Percentiles rank a stretch among this genome's conserved stretches.
Evolutionary conservation across 2,797 vertebrate genomes (phyloP).

Genomic region (Pseudochaenichthys georgianus): DNA sequence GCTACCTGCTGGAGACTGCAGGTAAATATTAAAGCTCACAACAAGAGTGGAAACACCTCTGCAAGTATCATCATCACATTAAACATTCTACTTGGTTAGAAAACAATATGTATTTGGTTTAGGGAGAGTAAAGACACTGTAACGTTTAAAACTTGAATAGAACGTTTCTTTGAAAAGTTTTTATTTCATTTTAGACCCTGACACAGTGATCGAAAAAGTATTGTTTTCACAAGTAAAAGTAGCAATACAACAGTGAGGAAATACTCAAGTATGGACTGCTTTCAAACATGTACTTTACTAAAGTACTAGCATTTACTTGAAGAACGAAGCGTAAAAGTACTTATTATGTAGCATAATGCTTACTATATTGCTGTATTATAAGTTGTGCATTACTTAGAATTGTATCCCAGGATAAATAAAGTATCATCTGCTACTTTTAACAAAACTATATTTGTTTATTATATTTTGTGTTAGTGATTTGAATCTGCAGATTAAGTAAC

Average conservation of each 20-base stretch:
- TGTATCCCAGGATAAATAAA: not conserved
- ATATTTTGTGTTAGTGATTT: not conserved
- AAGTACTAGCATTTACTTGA: not conserved
- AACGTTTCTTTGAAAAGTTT: constrained; percentile 11
- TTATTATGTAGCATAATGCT: not conserved
- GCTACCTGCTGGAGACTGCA: constrained; percentile 60
- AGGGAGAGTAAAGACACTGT: not conserved
- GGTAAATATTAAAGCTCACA: constrained; percentile 10
- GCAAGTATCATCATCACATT: not conserved
- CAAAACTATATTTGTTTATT: not conserved
- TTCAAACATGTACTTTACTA: not conserved
- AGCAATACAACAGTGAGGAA: too few species aligned
- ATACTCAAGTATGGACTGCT: too few species aligned
- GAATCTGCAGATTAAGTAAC: not conserved
- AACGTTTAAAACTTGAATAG: not conserved
- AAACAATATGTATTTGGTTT: not conserved
- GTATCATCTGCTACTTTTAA: not conserved
- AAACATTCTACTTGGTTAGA: not conserved
- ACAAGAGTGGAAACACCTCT: constrained; percentile 5
- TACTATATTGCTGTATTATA: not conserved
- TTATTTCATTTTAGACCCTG: not conserved
- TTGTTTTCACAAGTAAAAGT: not conserved
- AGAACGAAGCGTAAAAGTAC: not conserved
- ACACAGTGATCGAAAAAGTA: too few species aligned
- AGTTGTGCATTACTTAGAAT: not conserved